Evolutionary conservation across 2,797 vertebrate genomes (phyloP), one percentile per base, ranked within the genome.

Genomic region (Microctenopoma steveboyesi): DNA sequence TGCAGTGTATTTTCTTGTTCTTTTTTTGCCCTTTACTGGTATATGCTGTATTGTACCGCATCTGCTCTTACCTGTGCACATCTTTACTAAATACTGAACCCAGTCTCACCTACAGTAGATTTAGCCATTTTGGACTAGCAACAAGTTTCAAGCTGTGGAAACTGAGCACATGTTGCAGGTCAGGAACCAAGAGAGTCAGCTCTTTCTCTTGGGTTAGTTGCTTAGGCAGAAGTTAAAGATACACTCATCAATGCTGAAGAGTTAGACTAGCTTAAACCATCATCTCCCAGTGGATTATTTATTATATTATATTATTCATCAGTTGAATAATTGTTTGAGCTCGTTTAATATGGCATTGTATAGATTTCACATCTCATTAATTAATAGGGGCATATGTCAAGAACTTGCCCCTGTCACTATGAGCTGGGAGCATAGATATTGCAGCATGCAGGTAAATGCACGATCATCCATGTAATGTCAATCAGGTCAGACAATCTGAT

Each of bases 61-160:
- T 67, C 47, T 64, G 60, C 40, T 51, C 50, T 72, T 65, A 71
- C 55, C 62, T 75, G 61, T 39, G 30, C 37, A 27, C 30, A 42
- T 75, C 69, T 43, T 59, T 7, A 6, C 46, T 48, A 33, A 40
- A 53, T 43, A n/a, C 30, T 42, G 51, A 77, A 53, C 54, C 35
- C 51, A 42, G 28, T 45, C 57, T 74, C 57, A 69, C 62, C 39
- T 80, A 22, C 22, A 22, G 22, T 22, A 78, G 61, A 79, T 30
- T 57, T 16, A 74, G 81, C 72, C 70, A 79, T 52, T 40, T 56
- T 64, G 37, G 59, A 69, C 30, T 11, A 56, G 63, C 72, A 80
- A 81, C 65, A 72, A 82, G 69, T 80, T 59, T 43, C 22, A 22
- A 22, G 22, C 22, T 22, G 22, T 22, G 22, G 22, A 22, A 22